Percentiles rank a stretch among this genome's conserved stretches.
phyloP scores from a whole-genome alignment of 2,888 invertebrate genomes.

The Pilophorus perplexus region DNA sequence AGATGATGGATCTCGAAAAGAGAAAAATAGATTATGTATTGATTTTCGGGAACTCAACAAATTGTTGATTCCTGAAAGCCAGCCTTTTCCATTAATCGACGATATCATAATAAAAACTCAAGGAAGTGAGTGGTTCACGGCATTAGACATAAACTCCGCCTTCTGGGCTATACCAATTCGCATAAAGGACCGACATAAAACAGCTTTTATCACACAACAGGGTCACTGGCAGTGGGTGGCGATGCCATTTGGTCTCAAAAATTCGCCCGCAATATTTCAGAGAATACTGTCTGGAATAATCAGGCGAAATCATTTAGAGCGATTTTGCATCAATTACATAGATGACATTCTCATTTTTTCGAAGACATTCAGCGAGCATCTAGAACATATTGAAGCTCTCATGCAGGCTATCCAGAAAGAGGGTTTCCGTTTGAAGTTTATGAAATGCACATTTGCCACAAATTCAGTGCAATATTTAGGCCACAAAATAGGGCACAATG shows the following conservation, averaged over 20 bases:
- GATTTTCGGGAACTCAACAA: slow-evolving; percentile 17
- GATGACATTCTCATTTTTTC: no score
- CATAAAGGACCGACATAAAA: not conserved
- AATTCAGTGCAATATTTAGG: no score
- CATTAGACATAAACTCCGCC: slow-evolving; percentile 27
- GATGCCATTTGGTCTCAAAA: slow-evolving; percentile 29
- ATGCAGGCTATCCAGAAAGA: no score
- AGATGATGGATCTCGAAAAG: slow-evolving; percentile 3
- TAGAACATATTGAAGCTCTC: no score
- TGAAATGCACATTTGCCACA: no score
- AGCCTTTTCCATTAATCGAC: slow-evolving; percentile 41
- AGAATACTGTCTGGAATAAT: slow-evolving; percentile 46
- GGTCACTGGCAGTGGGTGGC: not conserved
- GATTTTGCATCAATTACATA: slow-evolving; percentile 36
- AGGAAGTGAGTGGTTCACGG: slow-evolving; percentile 43
- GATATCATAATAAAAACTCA: slow-evolving; percentile 33
- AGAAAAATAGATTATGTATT: slow-evolving; percentile 6
- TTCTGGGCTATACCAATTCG: slow-evolving; percentile 7
- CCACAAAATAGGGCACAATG: no score
- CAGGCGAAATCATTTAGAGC: slow-evolving; percentile 13
- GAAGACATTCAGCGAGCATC: no score
- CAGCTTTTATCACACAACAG: not conserved
- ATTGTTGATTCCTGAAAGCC: slow-evolving; percentile 29
- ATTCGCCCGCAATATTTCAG: slow-evolving; percentile 25
- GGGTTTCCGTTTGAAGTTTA: no score